Evolutionary conservation across 1,140 invertebrate species (phyloP), one percentile per base, ranked within the genome.

Genomic region (Lordiphosa stackelbergi): DNA sequence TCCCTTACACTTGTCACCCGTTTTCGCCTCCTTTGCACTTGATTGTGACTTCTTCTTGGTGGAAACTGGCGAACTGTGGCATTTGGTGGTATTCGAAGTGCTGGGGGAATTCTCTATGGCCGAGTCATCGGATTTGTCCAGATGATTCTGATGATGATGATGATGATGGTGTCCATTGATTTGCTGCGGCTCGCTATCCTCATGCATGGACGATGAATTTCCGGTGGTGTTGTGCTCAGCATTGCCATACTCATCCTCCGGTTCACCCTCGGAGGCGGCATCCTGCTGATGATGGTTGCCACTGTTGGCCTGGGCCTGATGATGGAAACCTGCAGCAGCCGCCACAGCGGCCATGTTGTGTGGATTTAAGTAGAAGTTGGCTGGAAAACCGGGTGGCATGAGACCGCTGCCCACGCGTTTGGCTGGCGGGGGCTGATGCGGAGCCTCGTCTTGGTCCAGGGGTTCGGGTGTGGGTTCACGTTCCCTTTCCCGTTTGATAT

Each of bases 401-500:
- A 85, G 58, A 11, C 68, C 65, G 41, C 73, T 73, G 59, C 71
- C 58, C 41, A 66, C 63, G 43, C 92, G 91, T 86, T 94, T 93
- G 4, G 90, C 89, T 1, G 91, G 89, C 22, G 91, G 90, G 5
- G 90, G 89, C 11, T 90, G 85, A 19, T 68, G 59, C 8, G 63
- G 43, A 2, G 66, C 54, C 5, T 87, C 84, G 12, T 85, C 68
- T n/a, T 60, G 62, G 43, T 86, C 77, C 28, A 58, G 53, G n/a
- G 66, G 64, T 41, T 85, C 73, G 0, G 78, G 75, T 10, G 88
- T 86, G 3, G 87, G 90, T 28, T 89, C 89, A 10, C 88, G 85
- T 12, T 92, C 91, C 5, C 90, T 89, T 71, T 94, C 92, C 28
- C 91, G 90, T 84, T 93, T 94, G 0, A 91, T 89, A 56, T 83